These are phyloP conservation scores for Lagria hirta DNA, from an alignment of 2,888 invertebrate genomes.

Conservation along the genomic window DNA sequence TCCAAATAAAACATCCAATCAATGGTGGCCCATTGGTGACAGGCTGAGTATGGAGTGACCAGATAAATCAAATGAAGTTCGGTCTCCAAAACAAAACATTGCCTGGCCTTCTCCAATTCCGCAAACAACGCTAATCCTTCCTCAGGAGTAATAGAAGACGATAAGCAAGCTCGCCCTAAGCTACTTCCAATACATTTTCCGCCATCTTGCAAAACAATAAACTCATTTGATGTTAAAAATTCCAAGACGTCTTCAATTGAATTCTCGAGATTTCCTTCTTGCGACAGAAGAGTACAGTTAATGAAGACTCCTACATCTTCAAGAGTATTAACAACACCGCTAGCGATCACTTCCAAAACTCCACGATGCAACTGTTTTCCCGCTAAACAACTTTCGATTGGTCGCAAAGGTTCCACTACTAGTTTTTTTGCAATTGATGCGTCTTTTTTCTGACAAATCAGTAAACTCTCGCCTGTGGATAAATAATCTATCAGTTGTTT, in stretches of 20 bases:
- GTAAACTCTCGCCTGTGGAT: constrained; percentile 81
- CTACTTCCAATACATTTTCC: constrained; percentile 74
- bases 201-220: constrained; percentile 67
- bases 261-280: constrained; percentile 42
- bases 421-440: constrained; percentile 69
- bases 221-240: constrained; percentile 78
- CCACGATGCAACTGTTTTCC: constrained; percentile 71
- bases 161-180: constrained; percentile 88
- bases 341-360: constrained; percentile 81
- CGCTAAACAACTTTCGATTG: constrained; percentile 81
- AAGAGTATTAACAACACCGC: constrained; percentile 74
- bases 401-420: constrained; percentile 66
- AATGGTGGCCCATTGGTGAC: constrained; percentile 74
- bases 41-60: constrained; percentile 90
- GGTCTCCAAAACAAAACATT: constrained; percentile 88
- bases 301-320: constrained; percentile 75
- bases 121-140: constrained; percentile 87
- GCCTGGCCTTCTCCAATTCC: constrained; percentile 86
- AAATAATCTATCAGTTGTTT: too few species aligned
- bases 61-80: constrained; percentile 94
- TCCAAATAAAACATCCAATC: constrained; percentile 81
- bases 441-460: constrained; percentile 81
- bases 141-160: constrained; percentile 92
- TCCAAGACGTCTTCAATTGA: constrained; percentile 63
- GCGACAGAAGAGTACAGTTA: constrained; percentile 72